Conservation (phyloP, 2,888 invertebrate species). For the Marasmarcha lunaedactyla region DNA sequence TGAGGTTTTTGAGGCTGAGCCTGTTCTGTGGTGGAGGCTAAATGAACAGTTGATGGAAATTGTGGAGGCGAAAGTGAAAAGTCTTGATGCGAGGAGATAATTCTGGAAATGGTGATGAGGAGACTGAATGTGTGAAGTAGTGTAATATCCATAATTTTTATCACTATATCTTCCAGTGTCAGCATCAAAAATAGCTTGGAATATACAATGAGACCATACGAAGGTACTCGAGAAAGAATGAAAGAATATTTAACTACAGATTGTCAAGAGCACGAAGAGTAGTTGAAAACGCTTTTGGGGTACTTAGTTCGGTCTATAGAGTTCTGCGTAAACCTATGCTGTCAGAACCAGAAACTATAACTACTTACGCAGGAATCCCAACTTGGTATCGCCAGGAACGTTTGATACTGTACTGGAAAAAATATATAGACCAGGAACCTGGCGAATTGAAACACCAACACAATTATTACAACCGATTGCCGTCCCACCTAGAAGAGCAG, state of each 20-base stretch:
- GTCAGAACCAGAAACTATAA: slow-evolving; percentile 12
- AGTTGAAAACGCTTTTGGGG: slow-evolving; percentile 20
- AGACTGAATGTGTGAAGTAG: no score
- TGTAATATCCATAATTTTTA: no score
- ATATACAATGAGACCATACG: slow-evolving; percentile 18
- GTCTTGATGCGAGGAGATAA: no score
- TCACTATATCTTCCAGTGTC: no score
- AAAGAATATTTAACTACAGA: slow-evolving; percentile 23
- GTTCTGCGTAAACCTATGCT: slow-evolving; percentile 12
- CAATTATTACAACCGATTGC: slow-evolving; percentile 10
- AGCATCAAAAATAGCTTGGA: no score
- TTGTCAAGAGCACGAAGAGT: slow-evolving; percentile 18
- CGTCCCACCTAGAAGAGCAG: slow-evolving; percentile 9
- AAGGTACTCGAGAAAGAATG: slow-evolving; percentile 14
- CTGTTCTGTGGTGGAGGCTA: no score
- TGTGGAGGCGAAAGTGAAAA: no score
- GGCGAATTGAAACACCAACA: slow-evolving; percentile 13
- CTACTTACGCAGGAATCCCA: slow-evolving; percentile 10
- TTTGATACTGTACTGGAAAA: slow-evolving; percentile 10
- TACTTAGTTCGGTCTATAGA: slow-evolving; percentile 10
- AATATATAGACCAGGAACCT: slow-evolving; percentile 11
- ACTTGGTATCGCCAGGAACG: slow-evolving; percentile 10
- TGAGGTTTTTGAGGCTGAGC: no score
- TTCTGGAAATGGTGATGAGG: no score
- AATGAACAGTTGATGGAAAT: no score